Conservation (phyloP, 2,113 vertebrate species). For the Pogonocichla stellata region DNA sequence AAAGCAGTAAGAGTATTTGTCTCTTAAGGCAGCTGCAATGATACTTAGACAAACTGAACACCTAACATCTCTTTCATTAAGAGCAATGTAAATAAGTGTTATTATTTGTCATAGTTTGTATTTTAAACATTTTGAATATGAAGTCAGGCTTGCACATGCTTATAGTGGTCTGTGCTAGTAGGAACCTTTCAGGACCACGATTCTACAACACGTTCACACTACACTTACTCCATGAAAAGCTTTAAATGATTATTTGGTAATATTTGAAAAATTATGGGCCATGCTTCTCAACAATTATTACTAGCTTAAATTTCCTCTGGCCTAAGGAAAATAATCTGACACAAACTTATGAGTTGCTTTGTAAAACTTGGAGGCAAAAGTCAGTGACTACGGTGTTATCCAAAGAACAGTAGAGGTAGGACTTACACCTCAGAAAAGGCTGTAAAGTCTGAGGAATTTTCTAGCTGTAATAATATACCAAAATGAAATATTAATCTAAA, state of each 20-base stretch:
- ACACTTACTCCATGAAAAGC: background rate
- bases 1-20: background rate
- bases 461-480: background rate
- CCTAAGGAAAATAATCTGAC: background rate
- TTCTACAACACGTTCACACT: background rate
- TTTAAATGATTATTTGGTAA: background rate
- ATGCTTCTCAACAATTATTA: background rate
- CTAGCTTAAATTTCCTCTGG: background rate
- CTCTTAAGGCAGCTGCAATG: background rate
- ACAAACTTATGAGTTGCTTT: background rate
- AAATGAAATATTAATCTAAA: background rate
- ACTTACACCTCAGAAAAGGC: background rate
- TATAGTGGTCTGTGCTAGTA: background rate
- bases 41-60: background rate
- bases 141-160: background rate
- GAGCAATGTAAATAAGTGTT: background rate
- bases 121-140: background rate
- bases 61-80: background rate
- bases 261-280: background rate
- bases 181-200: rapidly evolving
- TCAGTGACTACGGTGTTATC: background rate
- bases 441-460: background rate
- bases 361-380: background rate
- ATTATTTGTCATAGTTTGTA: background rate
- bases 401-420: background rate